phyloP scores from a whole-genome alignment of 2,113 vertebrate genomes.

The Erythrocebus patas region DNA sequence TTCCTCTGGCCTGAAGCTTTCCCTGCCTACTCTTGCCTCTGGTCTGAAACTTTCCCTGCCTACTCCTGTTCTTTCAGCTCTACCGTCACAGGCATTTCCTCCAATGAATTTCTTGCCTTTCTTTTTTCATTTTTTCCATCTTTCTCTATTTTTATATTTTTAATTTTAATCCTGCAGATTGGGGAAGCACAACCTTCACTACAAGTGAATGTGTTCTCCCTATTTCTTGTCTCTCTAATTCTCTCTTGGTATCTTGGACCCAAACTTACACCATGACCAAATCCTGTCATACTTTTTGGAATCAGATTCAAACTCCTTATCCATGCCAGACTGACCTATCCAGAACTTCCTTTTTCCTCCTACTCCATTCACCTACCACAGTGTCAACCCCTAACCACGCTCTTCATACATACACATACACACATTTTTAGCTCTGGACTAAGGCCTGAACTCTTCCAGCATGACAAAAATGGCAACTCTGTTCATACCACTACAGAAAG shows the following conservation, averaged over 20 bases:
- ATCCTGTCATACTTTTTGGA: background rate
- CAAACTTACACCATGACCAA: background rate
- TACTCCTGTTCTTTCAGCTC: background rate
- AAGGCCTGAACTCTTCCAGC: background rate
- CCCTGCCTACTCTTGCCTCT: background rate
- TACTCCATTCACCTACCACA: background rate
- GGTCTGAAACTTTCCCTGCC: background rate
- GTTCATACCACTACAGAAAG: background rate
- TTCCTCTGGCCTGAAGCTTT: background rate
- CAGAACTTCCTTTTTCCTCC: background rate
- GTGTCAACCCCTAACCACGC: background rate
- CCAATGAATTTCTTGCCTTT: background rate
- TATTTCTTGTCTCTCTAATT: background rate
- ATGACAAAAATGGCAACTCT: background rate
- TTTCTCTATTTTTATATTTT: too few species aligned
- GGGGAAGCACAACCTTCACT: too few species aligned
- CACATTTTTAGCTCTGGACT: background rate
- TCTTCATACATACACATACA: background rate
- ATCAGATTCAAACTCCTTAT: background rate
- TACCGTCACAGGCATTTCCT: background rate
- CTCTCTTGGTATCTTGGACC: background rate
- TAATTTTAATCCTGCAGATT: too few species aligned
- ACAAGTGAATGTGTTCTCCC: too few species aligned
- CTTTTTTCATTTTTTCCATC: too few species aligned
- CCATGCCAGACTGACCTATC: background rate